Evolutionary conservation across 2,888 invertebrate species (phyloP).

Genomic region (Shargacucullia verbasci): DNA sequence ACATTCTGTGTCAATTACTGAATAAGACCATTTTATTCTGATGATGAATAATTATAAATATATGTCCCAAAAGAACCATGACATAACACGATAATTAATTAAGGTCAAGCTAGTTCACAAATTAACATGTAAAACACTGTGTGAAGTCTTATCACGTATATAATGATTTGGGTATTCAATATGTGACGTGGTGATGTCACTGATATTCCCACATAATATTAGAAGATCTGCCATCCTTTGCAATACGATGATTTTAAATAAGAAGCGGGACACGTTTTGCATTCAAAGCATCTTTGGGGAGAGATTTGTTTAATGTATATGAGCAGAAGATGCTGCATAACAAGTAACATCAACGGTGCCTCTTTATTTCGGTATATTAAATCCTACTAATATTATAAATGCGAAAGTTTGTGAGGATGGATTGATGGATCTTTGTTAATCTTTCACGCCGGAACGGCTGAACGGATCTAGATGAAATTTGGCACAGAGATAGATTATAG

Average conservation of each 20-base stretch:
- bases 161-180: constrained; percentile 48
- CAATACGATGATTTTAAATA: constrained; percentile 7
- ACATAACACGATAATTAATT: constrained; percentile 16
- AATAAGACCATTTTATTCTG: too few species aligned
- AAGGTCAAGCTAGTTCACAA: constrained; percentile 5
- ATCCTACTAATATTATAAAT: too few species aligned
- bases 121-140: constrained; percentile 6
- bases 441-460: too few species aligned
- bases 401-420: too few species aligned
- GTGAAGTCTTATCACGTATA: constrained; percentile 31
- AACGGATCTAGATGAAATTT: too few species aligned
- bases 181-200: constrained; percentile 47
- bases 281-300: constrained; percentile 13
- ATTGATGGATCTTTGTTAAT: too few species aligned
- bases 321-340: too few species aligned
- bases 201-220: constrained; percentile 46
- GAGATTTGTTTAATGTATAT: constrained; percentile 1
- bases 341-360: too few species aligned
- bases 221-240: background rate
- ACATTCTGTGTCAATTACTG: too few species aligned
- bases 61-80: background rate
- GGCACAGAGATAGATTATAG: too few species aligned
- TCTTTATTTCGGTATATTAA: too few species aligned
- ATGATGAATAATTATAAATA: too few species aligned
- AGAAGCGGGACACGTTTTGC: constrained; percentile 22